These are phyloP conservation scores for Helicoverpa armigera DNA, from an alignment of 1,140 invertebrate genomes.

Conservation along the genomic window DNA sequence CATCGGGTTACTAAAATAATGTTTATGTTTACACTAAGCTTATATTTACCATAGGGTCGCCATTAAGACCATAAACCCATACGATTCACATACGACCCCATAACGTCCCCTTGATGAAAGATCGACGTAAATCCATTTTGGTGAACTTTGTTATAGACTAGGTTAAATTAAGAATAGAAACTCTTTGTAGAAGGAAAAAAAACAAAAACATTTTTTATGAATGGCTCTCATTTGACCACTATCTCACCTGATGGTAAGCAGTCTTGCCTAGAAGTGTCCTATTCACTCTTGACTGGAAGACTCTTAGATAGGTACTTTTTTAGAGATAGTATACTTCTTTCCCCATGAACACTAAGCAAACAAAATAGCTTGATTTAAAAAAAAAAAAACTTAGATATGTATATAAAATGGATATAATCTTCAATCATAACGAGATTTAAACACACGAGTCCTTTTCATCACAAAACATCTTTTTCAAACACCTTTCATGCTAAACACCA, in stretches of 20 bases:
- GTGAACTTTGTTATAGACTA: slow-evolving; percentile 32
- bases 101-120: slow-evolving; percentile 5
- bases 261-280: too few relatives aligned
- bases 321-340: too few relatives aligned
- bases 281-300: too few relatives aligned
- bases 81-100: slow-evolving; percentile 61
- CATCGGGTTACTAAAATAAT: slow-evolving; percentile 84
- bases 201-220: too few relatives aligned
- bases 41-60: slow-evolving; percentile 72
- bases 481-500: slow-evolving; percentile 26
- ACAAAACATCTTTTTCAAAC: background rate
- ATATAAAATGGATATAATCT: background rate
- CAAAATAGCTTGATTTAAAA: too few relatives aligned
- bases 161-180: slow-evolving; percentile 36
- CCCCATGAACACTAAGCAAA: background rate
- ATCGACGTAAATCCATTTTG: slow-evolving; percentile 34
- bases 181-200: background rate
- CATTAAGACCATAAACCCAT: slow-evolving; percentile 74
- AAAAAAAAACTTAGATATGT: background rate
- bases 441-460: background rate
- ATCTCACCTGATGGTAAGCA: too few relatives aligned
- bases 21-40: slow-evolving; percentile 81
- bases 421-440: background rate
- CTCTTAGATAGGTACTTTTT: too few relatives aligned
- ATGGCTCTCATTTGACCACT: too few relatives aligned